These are phyloP conservation scores for Rousettus madagascariensis DNA, from an alignment of 2,797 vertebrate species.

Conservation along the genomic window DNA sequence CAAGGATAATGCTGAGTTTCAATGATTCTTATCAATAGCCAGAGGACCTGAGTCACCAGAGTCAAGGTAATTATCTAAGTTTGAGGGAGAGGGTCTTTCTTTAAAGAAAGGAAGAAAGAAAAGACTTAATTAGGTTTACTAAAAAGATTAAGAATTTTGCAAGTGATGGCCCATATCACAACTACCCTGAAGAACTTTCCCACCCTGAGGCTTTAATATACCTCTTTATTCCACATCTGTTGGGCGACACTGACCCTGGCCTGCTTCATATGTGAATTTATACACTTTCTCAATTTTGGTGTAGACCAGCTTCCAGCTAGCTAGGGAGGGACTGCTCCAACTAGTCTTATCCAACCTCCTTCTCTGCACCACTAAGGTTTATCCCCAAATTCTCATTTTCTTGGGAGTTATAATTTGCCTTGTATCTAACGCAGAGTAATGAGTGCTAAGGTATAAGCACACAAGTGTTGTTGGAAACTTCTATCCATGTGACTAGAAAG, in stretches of 20 bases:
- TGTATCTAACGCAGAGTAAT: conserved; percentile 3
- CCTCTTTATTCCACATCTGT: neutral
- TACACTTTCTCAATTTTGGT: neutral
- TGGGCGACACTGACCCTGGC: neutral
- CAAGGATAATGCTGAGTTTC: too few relatives aligned
- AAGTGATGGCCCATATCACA: too few relatives aligned
- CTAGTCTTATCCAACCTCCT: neutral
- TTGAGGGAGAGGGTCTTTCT: too few relatives aligned
- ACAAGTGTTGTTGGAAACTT: neutral
- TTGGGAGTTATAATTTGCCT: neutral
- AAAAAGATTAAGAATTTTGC: too few relatives aligned
- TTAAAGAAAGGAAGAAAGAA: too few relatives aligned
- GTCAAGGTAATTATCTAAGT: too few relatives aligned
- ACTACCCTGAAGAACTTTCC: neutral
- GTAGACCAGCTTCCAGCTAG: neutral
- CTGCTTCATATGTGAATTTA: neutral
- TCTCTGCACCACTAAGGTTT: neutral
- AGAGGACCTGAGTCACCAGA: too few relatives aligned
- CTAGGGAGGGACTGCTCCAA: neutral
- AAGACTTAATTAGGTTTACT: too few relatives aligned
- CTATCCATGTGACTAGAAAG: neutral
- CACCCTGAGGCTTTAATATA: neutral
- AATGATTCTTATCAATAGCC: too few relatives aligned
- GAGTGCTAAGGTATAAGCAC: neutral
- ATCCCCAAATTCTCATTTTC: neutral